These are phyloP conservation scores for Eptesicus fuscus DNA, from an alignment of 2,113 vertebrate species.

Conservation along the genomic window DNA sequence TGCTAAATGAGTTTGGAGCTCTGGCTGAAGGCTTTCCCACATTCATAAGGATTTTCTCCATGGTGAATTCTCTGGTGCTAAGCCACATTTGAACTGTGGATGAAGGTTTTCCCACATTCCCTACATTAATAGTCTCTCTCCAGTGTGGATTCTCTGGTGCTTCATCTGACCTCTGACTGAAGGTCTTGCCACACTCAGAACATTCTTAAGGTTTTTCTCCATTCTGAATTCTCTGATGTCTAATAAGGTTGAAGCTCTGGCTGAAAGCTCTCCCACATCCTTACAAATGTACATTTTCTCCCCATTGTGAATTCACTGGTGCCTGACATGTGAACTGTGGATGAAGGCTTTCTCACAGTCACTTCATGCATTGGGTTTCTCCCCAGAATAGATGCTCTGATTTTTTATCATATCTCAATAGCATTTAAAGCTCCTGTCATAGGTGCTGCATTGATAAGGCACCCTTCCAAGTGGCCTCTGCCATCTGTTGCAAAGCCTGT, in stretches of 20 bases:
- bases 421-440: not conserved
- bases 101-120: not conserved
- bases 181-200: not conserved
- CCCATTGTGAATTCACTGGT: not conserved
- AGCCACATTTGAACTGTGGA: not conserved
- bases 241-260: not conserved
- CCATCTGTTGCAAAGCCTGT: not conserved
- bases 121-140: not conserved
- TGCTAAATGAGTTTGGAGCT: no score
- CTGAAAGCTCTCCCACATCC: slow-evolving; percentile 43
- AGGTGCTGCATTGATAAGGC: not conserved
- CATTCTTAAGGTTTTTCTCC: not conserved
- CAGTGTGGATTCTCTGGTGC: not conserved
- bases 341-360: slow-evolving; percentile 49
- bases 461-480: not conserved
- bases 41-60: no score
- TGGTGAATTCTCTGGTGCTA: not conserved
- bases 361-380: not conserved
- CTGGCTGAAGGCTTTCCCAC: no score
- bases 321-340: slow-evolving; percentile 26
- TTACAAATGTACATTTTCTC: slow-evolving; percentile 52
- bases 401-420: not conserved
- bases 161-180: not conserved
- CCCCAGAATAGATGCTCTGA: not conserved
- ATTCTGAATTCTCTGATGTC: not conserved